Percentiles rank a stretch among this genome's conserved stretches.
Evolutionary conservation across 1,140 invertebrate genomes (phyloP).

Genomic region (Drosophila sulfurigaster): DNA sequence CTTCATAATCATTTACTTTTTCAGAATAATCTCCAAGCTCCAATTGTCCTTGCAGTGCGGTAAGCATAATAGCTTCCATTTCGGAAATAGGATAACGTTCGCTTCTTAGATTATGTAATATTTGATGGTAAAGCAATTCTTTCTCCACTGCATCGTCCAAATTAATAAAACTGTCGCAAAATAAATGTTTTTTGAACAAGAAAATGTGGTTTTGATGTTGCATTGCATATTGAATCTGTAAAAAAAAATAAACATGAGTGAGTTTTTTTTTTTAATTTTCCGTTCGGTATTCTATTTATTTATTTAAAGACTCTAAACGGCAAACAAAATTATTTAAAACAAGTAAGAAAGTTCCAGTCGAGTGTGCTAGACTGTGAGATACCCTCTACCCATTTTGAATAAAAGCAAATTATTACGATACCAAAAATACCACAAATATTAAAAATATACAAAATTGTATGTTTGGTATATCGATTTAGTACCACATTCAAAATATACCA

Average conservation of each 20-base stretch:
- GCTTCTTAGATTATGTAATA: conserved; percentile 94
- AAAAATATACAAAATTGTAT: too few species aligned
- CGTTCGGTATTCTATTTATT: background rate
- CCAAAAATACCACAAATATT: too few species aligned
- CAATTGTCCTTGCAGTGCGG: conserved; percentile 96
- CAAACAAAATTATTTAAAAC: too few species aligned
- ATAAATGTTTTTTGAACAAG: conserved; percentile 96
- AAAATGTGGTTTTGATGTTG: conserved; percentile 88
- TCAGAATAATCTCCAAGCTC: conserved; percentile 94
- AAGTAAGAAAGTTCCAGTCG: too few species aligned
- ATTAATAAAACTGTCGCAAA: conserved; percentile 94
- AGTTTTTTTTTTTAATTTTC: background rate
- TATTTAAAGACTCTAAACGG: too few species aligned
- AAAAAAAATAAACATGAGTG: background rate
- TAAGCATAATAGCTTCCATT: conserved; percentile 97
- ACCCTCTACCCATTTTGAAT: too few species aligned
- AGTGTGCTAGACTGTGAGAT: too few species aligned
- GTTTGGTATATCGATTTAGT: too few species aligned
- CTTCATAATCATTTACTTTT: conserved; percentile 89
- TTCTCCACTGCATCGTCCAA: conserved; percentile 95
- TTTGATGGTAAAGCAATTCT: conserved; percentile 98
- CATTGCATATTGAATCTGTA: conserved; percentile 32
- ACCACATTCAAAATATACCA: too few species aligned
- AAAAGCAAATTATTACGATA: too few species aligned
- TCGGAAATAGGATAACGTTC: conserved; percentile 96